These are phyloP conservation scores for Pangasius krempfi DNA, from an alignment of 2,797 vertebrate genomes.

Conservation along the genomic window DNA sequence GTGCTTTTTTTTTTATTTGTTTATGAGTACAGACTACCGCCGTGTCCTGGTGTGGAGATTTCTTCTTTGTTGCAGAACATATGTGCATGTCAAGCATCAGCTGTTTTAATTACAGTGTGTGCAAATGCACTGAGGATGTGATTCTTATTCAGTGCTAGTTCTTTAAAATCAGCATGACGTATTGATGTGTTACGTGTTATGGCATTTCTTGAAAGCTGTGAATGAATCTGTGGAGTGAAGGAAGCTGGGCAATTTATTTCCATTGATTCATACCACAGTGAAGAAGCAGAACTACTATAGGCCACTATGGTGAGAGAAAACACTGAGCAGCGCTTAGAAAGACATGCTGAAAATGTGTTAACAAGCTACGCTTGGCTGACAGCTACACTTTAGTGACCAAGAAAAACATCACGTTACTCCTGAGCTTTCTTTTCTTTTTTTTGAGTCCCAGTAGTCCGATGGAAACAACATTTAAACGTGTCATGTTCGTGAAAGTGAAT, in stretches of 20 bases:
- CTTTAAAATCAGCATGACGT: conserved; percentile 5
- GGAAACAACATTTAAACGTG: conserved; percentile 49
- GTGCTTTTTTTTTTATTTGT: not conserved
- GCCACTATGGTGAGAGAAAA: not conserved
- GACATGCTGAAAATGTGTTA: conserved; percentile 3
- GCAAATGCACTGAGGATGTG: not conserved
- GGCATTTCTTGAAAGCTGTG: not conserved
- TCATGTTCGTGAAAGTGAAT: not conserved
- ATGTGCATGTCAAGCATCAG: conserved; percentile 4
- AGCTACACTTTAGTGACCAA: conserved; percentile 27
- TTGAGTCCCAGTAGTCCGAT: conserved; percentile 7
- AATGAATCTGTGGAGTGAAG: not conserved
- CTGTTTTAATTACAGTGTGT: not conserved
- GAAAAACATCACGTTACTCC: conserved; percentile 18
- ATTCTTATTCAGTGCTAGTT: not conserved
- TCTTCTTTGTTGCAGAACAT: not conserved
- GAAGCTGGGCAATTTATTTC: conserved; percentile 1
- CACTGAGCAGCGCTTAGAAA: conserved; percentile 8
- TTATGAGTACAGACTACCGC: not conserved
- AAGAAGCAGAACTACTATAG: not conserved
- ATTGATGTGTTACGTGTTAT: not conserved
- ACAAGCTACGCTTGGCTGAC: conserved; percentile 30
- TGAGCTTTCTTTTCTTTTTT: not conserved
- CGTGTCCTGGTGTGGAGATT: not conserved
- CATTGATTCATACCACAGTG: not conserved